These are phyloP conservation scores for Eupithecia subfuscata DNA, from an alignment of 2,888 invertebrate species.

Conservation along the genomic window DNA sequence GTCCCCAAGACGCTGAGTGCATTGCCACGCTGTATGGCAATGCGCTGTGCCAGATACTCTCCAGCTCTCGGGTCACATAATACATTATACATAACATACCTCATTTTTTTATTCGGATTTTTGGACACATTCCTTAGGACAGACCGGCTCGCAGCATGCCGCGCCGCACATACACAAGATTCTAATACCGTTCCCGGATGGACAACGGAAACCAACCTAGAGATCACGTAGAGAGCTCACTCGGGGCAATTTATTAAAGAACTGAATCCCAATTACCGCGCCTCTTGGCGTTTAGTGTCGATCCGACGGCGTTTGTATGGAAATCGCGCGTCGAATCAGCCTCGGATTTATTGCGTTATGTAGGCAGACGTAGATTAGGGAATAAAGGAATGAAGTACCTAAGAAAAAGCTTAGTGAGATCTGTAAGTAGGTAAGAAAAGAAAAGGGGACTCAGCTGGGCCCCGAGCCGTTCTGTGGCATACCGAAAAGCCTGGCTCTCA, in stretches of 20 bases:
- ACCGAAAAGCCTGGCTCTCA: too few relatives aligned
- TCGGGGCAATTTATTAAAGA: conserved; percentile 76
- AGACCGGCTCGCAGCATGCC: too few relatives aligned
- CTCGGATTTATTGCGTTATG: conserved; percentile 20
- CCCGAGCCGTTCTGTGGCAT: too few relatives aligned
- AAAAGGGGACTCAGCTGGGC: too few relatives aligned
- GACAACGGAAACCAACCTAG: conserved; percentile 53
- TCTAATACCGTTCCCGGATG: background rate
- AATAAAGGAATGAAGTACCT: background rate
- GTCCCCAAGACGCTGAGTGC: too few relatives aligned
- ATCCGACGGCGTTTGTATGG: conserved; percentile 38
- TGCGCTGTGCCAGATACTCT: too few relatives aligned
- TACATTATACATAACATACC: too few relatives aligned
- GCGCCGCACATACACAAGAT: too few relatives aligned
- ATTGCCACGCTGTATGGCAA: too few relatives aligned
- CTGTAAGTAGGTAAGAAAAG: background rate
- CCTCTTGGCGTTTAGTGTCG: conserved; percentile 72
- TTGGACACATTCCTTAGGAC: too few relatives aligned
- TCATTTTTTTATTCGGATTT: too few relatives aligned
- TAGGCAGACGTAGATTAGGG: background rate
- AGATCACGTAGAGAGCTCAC: conserved; percentile 46
- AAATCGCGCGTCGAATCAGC: conserved; percentile 29
- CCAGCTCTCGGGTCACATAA: too few relatives aligned
- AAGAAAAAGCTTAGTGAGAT: background rate
- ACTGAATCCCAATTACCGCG: conserved; percentile 75